Conservation (phyloP, 2,797 vertebrate species). For the Spondyliosoma cantharus region DNA sequence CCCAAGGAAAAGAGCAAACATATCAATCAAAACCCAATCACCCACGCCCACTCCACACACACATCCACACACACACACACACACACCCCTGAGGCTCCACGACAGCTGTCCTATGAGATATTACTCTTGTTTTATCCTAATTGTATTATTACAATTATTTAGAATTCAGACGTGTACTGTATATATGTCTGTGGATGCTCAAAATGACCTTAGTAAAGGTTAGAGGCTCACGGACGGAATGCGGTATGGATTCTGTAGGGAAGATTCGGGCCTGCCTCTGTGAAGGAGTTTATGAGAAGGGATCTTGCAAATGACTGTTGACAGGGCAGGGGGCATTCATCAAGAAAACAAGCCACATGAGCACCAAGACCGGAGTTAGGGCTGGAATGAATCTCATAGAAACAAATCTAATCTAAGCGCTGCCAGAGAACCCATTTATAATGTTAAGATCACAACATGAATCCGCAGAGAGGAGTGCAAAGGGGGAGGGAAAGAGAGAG, state of each 20-base stretch:
- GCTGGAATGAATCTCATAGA: constrained; percentile 78
- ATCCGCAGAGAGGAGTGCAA: constrained; percentile 61
- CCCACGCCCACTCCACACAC: constrained; percentile 25
- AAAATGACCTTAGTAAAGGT: constrained; percentile 53
- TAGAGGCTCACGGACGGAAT: constrained; percentile 17
- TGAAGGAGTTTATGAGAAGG: constrained; percentile 75
- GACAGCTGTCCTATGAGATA: constrained; percentile 50
- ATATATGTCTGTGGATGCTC: constrained; percentile 24
- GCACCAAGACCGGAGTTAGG: constrained; percentile 75
- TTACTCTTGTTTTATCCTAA: neutral
- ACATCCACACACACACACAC: constrained; percentile 46
- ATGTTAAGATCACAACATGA: constrained; percentile 77
- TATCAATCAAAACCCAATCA: constrained; percentile 80
- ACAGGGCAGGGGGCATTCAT: constrained; percentile 80
- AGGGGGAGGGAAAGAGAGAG: constrained; percentile 10
- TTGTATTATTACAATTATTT: constrained; percentile 21
- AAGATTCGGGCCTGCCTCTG: constrained; percentile 55
- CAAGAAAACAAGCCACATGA: constrained; percentile 80
- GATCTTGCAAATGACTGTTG: constrained; percentile 80
- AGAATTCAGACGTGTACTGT: constrained; percentile 1
- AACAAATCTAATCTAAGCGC: constrained; percentile 82
- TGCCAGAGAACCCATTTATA: constrained; percentile 80
- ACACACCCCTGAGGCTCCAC: constrained; percentile 34
- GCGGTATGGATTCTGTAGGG: constrained; percentile 46
- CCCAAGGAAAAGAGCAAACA: constrained; percentile 66